Conservation (phyloP, 2,888 invertebrate genomes). For the Drosophila dives region DNA sequence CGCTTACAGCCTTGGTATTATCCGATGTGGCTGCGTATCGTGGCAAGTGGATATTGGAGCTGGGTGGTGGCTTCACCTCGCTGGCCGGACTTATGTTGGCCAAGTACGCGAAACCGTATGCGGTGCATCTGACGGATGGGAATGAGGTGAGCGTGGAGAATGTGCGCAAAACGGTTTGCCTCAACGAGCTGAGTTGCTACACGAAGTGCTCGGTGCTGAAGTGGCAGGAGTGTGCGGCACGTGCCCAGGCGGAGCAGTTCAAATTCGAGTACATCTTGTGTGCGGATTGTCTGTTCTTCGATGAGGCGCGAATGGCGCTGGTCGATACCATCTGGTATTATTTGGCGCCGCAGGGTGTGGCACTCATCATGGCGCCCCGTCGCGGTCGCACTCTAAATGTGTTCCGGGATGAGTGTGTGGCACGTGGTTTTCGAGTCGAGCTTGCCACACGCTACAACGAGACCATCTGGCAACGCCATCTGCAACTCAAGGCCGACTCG, state of each 20-base stretch:
- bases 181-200: slow-evolving; percentile 87
- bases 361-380: slow-evolving; percentile 91
- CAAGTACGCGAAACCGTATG: slow-evolving; percentile 88
- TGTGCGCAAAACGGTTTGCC: slow-evolving; percentile 88
- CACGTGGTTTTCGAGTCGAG: slow-evolving; percentile 87
- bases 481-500: slow-evolving; percentile 86
- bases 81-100: slow-evolving; percentile 91
- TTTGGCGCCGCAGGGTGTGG: slow-evolving; percentile 87
- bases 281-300: slow-evolving; percentile 93
- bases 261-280: slow-evolving; percentile 90
- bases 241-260: slow-evolving; percentile 82
- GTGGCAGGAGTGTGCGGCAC: slow-evolving; percentile 85
- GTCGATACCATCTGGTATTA: slow-evolving; percentile 89
- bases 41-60: slow-evolving; percentile 89
- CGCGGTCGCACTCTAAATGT: slow-evolving; percentile 90
- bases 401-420: slow-evolving; percentile 88
- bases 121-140: slow-evolving; percentile 91
- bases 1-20: slow-evolving; percentile 89
- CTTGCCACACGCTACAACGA: slow-evolving; percentile 88
- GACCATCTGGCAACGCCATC: slow-evolving; percentile 89
- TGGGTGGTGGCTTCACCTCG: slow-evolving; percentile 94
- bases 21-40: slow-evolving; percentile 88
- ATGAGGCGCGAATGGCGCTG: slow-evolving; percentile 89
- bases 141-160: slow-evolving; percentile 91
- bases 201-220: slow-evolving; percentile 86